Evolutionary conservation across 2,113 vertebrate genomes (phyloP).

Genomic region (Mus spicilegus): DNA sequence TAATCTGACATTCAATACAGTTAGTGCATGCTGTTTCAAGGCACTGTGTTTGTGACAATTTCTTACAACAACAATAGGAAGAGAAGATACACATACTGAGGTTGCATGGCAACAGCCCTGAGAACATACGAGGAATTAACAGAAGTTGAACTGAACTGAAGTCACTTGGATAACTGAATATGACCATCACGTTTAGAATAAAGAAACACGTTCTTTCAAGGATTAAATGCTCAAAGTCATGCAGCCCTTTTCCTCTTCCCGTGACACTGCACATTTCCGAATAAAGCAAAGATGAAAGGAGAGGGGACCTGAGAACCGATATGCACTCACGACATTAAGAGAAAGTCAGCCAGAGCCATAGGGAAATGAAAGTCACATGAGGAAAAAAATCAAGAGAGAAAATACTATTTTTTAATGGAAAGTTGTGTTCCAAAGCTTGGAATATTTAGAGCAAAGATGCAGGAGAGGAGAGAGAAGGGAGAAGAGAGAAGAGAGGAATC

Average conservation of each 20-base stretch:
- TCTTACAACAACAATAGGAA: background rate
- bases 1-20: background rate
- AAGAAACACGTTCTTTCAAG: background rate
- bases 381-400: constrained; percentile 13
- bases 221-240: background rate
- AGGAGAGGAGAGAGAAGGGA: background rate
- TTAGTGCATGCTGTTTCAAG: background rate
- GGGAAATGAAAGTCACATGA: background rate
- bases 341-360: background rate
- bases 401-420: constrained; percentile 17
- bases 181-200: background rate
- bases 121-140: background rate
- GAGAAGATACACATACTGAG: background rate
- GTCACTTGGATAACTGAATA: background rate
- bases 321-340: background rate
- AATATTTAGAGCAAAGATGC: constrained; percentile 41
- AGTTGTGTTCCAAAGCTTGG: constrained; percentile 13
- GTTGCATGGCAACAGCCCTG: background rate
- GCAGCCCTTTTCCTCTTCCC: background rate
- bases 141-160: background rate
- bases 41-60: background rate
- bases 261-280: background rate
- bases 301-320: background rate
- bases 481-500: background rate
- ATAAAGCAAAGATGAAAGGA: background rate